Conservation (phyloP, 2,797 vertebrate species). For the Steatocranus sp. region DNA sequence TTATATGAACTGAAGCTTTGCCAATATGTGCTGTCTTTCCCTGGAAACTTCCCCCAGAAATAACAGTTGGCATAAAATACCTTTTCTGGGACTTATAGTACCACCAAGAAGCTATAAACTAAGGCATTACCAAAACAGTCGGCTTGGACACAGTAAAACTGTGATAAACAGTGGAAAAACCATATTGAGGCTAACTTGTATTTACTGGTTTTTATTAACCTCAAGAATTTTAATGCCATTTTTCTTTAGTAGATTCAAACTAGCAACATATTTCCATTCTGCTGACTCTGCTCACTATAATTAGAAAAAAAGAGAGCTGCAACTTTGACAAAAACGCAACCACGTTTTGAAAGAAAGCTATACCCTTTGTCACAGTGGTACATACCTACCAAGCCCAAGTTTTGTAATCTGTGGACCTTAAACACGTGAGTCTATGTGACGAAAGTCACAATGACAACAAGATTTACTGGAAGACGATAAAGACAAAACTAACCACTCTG, state of each 20-base stretch:
- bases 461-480: slow-evolving; percentile 54
- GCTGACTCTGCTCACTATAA: background rate
- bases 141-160: background rate
- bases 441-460: slow-evolving; percentile 33
- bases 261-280: background rate
- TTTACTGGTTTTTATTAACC: background rate
- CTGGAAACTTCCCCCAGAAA: background rate
- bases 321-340: background rate
- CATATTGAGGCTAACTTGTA: background rate
- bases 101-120: background rate
- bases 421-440: background rate
- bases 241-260: background rate
- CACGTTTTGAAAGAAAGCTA: background rate
- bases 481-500: slow-evolving; percentile 45
- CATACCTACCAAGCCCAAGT: background rate
- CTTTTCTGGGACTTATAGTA: background rate
- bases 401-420: background rate
- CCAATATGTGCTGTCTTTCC: background rate
- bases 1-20: background rate
- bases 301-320: background rate
- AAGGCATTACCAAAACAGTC: background rate
- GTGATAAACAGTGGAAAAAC: background rate
- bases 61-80: background rate
- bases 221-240: background rate
- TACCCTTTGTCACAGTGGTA: background rate